Conservation (phyloP, 2,888 invertebrate genomes). For the Sphaerophoria rueppellii region DNA sequence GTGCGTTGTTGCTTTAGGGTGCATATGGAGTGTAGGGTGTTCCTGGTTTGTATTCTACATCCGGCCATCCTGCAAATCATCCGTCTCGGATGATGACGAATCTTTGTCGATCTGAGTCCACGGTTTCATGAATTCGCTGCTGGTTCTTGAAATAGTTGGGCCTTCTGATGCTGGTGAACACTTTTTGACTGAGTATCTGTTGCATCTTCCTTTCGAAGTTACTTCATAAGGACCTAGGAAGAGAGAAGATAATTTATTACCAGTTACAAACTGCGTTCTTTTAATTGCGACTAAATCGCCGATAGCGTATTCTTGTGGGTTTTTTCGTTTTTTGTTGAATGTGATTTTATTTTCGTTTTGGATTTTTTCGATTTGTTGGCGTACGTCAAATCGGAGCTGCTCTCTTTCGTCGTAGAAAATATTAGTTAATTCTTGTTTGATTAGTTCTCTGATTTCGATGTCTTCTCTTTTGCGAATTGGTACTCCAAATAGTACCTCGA, state of each 20-base stretch:
- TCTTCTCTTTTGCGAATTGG: constrained; percentile 8
- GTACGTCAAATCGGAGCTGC: not conserved
- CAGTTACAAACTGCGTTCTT: constrained; percentile 16
- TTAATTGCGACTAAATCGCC: constrained; percentile 30
- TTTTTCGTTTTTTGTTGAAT: constrained; percentile 16
- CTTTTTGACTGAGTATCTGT: constrained; percentile 18
- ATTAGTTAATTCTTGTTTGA: constrained; percentile 16
- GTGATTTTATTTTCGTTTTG: constrained; percentile 33
- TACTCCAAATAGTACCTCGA: constrained; percentile 23
- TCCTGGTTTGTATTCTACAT: too few species aligned
- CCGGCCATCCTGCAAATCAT: not conserved
- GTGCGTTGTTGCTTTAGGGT: too few species aligned
- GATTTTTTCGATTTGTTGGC: not conserved
- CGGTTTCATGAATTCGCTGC: constrained; percentile 26
- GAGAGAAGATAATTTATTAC: constrained; percentile 12
- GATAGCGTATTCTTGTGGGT: constrained; percentile 10
- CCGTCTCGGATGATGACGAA: not conserved
- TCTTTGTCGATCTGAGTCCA: not conserved
- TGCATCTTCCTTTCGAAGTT: constrained; percentile 13
- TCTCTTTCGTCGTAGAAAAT: constrained; percentile 28
- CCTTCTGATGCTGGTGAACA: constrained; percentile 16
- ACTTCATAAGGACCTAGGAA: constrained; percentile 19
- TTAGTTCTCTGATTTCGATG: not conserved
- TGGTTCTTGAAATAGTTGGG: constrained; percentile 14
- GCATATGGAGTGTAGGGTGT: too few species aligned